A percentile compares a stretch with the other conserved stretches of the same genome.
Evolutionary conservation across 2,797 vertebrate species (phyloP).

Genomic region (Apogon talboti): DNA sequence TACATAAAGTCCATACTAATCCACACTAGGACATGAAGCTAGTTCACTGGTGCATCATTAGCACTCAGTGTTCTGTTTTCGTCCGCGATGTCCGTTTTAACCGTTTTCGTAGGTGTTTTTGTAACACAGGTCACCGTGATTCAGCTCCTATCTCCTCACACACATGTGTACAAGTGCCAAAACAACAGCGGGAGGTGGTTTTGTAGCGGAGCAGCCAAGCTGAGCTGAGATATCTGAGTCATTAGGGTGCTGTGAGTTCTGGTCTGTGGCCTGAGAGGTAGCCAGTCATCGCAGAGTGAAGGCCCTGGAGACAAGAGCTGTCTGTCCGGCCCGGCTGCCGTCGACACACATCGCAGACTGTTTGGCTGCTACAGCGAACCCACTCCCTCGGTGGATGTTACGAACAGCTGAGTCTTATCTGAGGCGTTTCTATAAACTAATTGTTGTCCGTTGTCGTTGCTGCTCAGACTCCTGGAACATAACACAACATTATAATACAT

Average conservation of each 20-base stretch:
- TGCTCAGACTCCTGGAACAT: constrained; percentile 7
- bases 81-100: background rate
- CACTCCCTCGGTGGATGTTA: background rate
- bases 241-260: constrained; percentile 21
- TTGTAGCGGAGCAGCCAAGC: constrained; percentile 20
- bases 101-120: background rate
- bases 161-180: constrained; percentile 1
- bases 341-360: constrained; percentile 10
- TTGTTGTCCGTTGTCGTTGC: constrained; percentile 4
- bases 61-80: background rate
- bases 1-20: background rate
- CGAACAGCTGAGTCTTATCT: constrained; percentile 48
- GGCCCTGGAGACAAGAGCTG: constrained; percentile 25
- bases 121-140: constrained; percentile 20
- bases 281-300: constrained; percentile 11
- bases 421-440: constrained; percentile 29
- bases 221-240: constrained; percentile 36
- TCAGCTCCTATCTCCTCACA: background rate
- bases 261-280: constrained; percentile 30
- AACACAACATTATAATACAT: constrained; percentile 4
- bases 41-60: background rate
- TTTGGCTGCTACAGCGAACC: constrained; percentile 22
- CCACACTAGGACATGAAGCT: background rate
- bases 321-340: constrained; percentile 8
- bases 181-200: constrained; percentile 23